Percentiles rank a stretch among this genome's conserved stretches.
These are phyloP conservation scores for Peromyscus polionotus DNA, from an alignment of 2,113 vertebrate genomes.

Conservation along the genomic window DNA sequence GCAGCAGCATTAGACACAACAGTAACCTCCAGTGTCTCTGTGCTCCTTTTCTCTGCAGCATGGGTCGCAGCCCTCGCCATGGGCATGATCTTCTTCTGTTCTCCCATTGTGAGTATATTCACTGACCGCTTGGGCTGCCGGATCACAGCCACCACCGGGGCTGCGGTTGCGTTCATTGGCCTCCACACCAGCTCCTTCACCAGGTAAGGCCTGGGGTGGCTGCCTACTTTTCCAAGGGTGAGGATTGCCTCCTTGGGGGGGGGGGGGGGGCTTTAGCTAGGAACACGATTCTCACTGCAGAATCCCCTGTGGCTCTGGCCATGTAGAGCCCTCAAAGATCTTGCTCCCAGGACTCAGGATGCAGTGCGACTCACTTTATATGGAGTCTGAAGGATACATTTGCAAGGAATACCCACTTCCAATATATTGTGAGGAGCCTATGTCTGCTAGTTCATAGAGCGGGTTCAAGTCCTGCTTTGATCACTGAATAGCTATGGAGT, in stretches of 20 bases:
- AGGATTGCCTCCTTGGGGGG: constrained; percentile 28
- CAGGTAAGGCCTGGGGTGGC: constrained; percentile 90
- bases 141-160: constrained; percentile 95
- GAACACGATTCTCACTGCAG: constrained; percentile 33
- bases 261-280: not conserved
- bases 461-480: constrained; percentile 11
- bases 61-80: constrained; percentile 98
- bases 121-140: constrained; percentile 97
- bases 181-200: constrained; percentile 97
- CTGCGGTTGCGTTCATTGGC: constrained; percentile 94
- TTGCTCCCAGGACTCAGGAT: constrained; percentile 25
- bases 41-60: constrained; percentile 88
- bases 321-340: not conserved
- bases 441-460: not conserved
- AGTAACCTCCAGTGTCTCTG: constrained; percentile 55
- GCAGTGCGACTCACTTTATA: not conserved
- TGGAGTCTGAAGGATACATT: not conserved
- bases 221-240: constrained; percentile 3
- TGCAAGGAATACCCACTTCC: constrained; percentile 14
- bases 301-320: not conserved
- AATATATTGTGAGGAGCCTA: not conserved
- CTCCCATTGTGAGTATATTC: constrained; percentile 99
- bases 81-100: constrained; percentile 99
- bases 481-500: constrained; percentile 12
- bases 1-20: not conserved